Evolutionary conservation across 2,888 invertebrate genomes (phyloP).

Genomic region (Apotomis betuletana): DNA sequence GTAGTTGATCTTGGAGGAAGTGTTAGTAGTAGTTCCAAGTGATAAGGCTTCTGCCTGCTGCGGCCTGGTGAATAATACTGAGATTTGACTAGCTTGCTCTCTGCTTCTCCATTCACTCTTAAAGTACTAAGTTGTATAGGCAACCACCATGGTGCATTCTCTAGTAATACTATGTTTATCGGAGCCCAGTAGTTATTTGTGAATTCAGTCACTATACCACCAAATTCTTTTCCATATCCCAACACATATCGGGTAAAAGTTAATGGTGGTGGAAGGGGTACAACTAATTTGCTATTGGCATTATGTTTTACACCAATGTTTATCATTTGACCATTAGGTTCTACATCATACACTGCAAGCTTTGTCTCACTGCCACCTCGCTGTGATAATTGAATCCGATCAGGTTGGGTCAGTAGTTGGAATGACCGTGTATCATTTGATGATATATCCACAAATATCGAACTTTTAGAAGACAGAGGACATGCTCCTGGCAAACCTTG

Average conservation of each 20-base stretch:
- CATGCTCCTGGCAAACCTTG: slow-evolving; percentile 92
- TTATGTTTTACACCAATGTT: slow-evolving; percentile 87
- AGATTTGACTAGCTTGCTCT: slow-evolving; percentile 82
- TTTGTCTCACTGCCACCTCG: slow-evolving; percentile 87
- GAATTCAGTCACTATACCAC: slow-evolving; percentile 93
- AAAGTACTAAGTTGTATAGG: slow-evolving; percentile 95
- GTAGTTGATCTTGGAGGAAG: slow-evolving; percentile 92
- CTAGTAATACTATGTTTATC: slow-evolving; percentile 91
- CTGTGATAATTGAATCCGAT: slow-evolving; percentile 81
- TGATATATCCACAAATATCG: slow-evolving; percentile 91
- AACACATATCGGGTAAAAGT: slow-evolving; percentile 91
- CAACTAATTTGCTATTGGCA: slow-evolving; percentile 72
- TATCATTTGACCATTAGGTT: slow-evolving; percentile 82
- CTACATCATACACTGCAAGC: slow-evolving; percentile 89
- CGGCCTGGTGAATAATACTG: slow-evolving; percentile 89
- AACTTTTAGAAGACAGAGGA: slow-evolving; percentile 90
- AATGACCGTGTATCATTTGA: slow-evolving; percentile 85
- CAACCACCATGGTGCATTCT: slow-evolving; percentile 96
- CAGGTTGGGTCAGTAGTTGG: slow-evolving; percentile 85
- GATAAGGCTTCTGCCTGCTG: slow-evolving; percentile 92
- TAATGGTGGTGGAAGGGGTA: slow-evolving; percentile 86
- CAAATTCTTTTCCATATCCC: slow-evolving; percentile 96
- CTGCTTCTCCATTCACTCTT: slow-evolving; percentile 85
- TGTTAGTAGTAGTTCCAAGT: slow-evolving; percentile 92
- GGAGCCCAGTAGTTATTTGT: slow-evolving; percentile 90